Percentiles rank a stretch among this genome's conserved stretches.
Evolutionary conservation across 2,888 invertebrate species (phyloP).

Genomic region (Physocephala rufipes): DNA sequence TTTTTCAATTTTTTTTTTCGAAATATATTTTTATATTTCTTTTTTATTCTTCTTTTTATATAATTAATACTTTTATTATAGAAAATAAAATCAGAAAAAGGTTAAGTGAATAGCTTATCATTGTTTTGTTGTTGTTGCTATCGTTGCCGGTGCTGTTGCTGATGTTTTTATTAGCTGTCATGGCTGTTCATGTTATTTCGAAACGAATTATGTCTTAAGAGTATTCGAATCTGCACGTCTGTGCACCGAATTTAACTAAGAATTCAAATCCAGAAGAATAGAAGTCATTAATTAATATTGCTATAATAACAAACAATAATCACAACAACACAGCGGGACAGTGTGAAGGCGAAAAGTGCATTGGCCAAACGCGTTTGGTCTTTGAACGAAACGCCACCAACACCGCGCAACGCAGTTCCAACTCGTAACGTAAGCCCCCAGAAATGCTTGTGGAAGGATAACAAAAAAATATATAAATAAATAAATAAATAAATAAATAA

Average conservation of each 20-base stretch:
- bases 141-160: neutral
- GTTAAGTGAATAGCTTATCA: neutral
- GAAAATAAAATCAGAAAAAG: neutral
- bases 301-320: too few relatives aligned
- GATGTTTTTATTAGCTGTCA: neutral
- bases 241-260: too few relatives aligned
- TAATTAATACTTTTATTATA: neutral
- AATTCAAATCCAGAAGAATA: too few relatives aligned
- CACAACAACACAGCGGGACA: conserved; percentile 7
- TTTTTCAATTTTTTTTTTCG: neutral
- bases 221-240: too few relatives aligned
- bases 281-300: too few relatives aligned
- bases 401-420: neutral
- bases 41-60: neutral
- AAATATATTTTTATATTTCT: neutral
- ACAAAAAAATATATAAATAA: too few relatives aligned
- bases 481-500: neutral
- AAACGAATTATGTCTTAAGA: conserved; percentile 30
- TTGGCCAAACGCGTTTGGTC: conserved; percentile 42
- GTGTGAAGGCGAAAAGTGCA: conserved; percentile 40
- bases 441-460: neutral
- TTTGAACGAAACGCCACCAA: conserved; percentile 32
- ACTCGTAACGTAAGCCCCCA: neutral
- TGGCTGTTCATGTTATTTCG: neutral
- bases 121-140: too few relatives aligned